phyloP scores from a whole-genome alignment of 2,888 invertebrate genomes.

The Litoditis marina region DNA sequence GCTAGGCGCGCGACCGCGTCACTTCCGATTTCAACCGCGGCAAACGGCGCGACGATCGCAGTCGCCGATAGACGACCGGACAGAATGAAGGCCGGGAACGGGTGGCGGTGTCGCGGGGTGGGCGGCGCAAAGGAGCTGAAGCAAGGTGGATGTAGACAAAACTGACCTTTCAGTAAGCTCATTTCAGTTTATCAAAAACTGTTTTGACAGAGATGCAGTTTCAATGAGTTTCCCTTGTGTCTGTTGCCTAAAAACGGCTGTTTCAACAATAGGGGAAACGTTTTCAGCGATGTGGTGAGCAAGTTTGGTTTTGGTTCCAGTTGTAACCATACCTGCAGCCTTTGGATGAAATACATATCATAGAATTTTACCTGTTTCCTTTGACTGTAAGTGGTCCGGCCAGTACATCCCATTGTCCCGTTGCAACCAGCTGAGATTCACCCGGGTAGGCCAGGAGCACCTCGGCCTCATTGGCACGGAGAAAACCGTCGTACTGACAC shows the following conservation, averaged over 20 bases:
- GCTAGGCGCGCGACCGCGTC: conserved; percentile 23
- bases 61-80: conserved; percentile 31
- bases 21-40: conserved; percentile 27
- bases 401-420: conserved; percentile 41
- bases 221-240: too few species aligned
- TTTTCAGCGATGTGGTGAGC: too few species aligned
- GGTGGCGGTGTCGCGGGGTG: conserved; percentile 2
- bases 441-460: conserved; percentile 29
- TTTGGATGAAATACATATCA: too few species aligned
- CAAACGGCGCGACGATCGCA: conserved; percentile 41
- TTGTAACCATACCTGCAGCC: too few species aligned
- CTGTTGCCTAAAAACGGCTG: too few species aligned
- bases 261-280: too few species aligned
- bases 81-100: conserved; percentile 25
- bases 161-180: too few species aligned
- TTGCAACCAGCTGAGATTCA: conserved; percentile 25
- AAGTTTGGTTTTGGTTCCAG: too few species aligned
- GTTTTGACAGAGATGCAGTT: too few species aligned
- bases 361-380: conserved; percentile 28
- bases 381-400: conserved; percentile 35
- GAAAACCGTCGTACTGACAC: conserved; percentile 26
- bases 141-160: too few species aligned
- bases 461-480: conserved; percentile 41
- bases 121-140: background rate
- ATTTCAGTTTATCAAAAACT: too few species aligned